phyloP scores from a whole-genome alignment of 2,888 invertebrate species.

The Parnassius glacialis region DNA sequence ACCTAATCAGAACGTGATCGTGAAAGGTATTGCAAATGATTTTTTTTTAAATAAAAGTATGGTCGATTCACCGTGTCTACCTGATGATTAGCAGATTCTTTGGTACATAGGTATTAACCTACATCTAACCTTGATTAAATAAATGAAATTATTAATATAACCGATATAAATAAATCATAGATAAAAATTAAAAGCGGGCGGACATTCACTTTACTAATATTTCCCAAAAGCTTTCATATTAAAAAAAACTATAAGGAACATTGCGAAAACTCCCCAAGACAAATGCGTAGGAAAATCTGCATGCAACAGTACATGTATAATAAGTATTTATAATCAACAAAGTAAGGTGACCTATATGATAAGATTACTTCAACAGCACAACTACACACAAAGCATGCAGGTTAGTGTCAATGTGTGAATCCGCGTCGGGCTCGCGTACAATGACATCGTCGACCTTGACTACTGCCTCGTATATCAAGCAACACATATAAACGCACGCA shows the following conservation, averaged over 20 bases:
- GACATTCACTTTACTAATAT: no score
- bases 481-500: slow-evolving; percentile 42
- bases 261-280: no score
- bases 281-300: slow-evolving; percentile 28
- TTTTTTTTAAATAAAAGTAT: no score
- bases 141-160: no score
- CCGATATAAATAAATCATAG: no score
- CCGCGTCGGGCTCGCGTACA: slow-evolving; percentile 70
- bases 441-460: slow-evolving; percentile 80
- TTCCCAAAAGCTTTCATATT: no score
- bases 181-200: no score
- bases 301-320: slow-evolving; percentile 39
- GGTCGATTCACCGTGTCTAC: no score
- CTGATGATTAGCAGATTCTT: no score
- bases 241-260: no score
- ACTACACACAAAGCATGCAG: slow-evolving; percentile 49
- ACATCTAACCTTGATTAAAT: no score
- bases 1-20: slow-evolving; percentile 15
- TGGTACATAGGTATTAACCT: no score
- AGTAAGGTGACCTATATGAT: slow-evolving; percentile 81
- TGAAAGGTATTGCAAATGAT: slow-evolving; percentile 24
- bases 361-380: slow-evolving; percentile 74
- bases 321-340: slow-evolving; percentile 65
- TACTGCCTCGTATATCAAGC: slow-evolving; percentile 67
- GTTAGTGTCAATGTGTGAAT: slow-evolving; percentile 52